phyloP scores from a whole-genome alignment of 1,140 invertebrate genomes.

The Artemia franciscana region DNA sequence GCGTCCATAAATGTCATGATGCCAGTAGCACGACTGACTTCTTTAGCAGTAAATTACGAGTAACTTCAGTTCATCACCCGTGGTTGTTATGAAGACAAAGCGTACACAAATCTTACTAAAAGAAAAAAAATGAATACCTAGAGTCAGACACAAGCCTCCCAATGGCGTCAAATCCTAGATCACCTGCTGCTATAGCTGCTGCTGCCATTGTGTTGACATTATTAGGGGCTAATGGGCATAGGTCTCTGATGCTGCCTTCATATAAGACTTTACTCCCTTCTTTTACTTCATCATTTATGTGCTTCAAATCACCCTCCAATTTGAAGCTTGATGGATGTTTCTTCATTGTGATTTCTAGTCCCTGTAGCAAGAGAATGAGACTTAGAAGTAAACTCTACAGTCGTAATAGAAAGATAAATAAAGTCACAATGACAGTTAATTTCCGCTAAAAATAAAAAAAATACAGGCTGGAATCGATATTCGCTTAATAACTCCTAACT shows the following conservation, averaged over 20 bases:
- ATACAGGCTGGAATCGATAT: too few species aligned
- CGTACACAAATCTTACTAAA: conserved; percentile 1
- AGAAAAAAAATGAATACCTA: conserved; percentile 18
- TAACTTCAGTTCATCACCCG: too few species aligned
- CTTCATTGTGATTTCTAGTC: conserved; percentile 30
- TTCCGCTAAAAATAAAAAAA: too few species aligned
- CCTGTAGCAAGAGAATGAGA: conserved; percentile 19
- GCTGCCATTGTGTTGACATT: conserved; percentile 36
- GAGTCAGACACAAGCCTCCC: conserved; percentile 30
- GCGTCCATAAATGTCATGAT: too few species aligned
- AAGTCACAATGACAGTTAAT: too few species aligned
- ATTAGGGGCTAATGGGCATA: conserved; percentile 33
- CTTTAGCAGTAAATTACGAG: too few species aligned
- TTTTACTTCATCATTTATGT: conserved; percentile 22
- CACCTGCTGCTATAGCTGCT: conserved; percentile 30
- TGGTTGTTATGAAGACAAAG: not conserved
- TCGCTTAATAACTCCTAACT: too few species aligned
- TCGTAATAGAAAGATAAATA: too few species aligned
- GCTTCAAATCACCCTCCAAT: conserved; percentile 21
- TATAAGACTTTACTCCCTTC: conserved; percentile 20
- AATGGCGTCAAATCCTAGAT: conserved; percentile 31
- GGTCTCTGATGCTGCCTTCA: conserved; percentile 27
- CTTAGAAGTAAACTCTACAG: too few species aligned
- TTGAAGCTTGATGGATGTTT: conserved; percentile 33
- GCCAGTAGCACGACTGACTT: too few species aligned